Conservation (phyloP, 2,113 vertebrate genomes). For the Dromiciops gliroides region DNA sequence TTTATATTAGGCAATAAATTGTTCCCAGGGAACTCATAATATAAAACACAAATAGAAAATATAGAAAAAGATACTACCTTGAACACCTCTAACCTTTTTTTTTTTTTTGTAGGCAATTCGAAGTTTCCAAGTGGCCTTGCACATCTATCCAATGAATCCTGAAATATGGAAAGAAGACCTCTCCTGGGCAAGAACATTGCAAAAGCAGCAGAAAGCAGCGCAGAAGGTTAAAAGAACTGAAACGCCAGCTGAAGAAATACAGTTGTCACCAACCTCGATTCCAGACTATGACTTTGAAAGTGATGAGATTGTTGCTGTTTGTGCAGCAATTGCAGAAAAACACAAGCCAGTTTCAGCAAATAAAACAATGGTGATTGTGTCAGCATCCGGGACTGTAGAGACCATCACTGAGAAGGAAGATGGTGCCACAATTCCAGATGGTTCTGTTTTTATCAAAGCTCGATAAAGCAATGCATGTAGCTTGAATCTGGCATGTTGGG, state of each 20-base stretch:
- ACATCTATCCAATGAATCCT: constrained; percentile 90
- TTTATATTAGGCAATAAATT: neutral
- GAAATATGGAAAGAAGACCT: constrained; percentile 95
- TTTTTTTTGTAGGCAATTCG: constrained; percentile 87
- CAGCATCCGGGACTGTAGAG: constrained; percentile 87
- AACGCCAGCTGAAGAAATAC: constrained; percentile 74
- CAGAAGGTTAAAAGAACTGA: constrained; percentile 80
- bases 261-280: constrained; percentile 85
- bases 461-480: constrained; percentile 76
- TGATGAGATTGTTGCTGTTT: constrained; percentile 95
- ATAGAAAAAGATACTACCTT: neutral
- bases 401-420: constrained; percentile 79
- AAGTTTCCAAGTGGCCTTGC: constrained; percentile 95
- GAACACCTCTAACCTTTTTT: constrained; percentile 25
- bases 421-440: constrained; percentile 77
- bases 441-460: constrained; percentile 89
- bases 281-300: constrained; percentile 98
- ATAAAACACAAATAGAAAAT: neutral
- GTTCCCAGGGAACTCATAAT: neutral
- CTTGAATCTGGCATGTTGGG: constrained; percentile 46
- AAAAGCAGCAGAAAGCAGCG: constrained; percentile 84
- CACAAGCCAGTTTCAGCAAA: constrained; percentile 86
- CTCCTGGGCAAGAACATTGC: constrained; percentile 89
- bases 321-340: constrained; percentile 92
- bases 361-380: constrained; percentile 88